Conservation (phyloP, 2,888 invertebrate genomes). For the Cantharis flavilabris region DNA sequence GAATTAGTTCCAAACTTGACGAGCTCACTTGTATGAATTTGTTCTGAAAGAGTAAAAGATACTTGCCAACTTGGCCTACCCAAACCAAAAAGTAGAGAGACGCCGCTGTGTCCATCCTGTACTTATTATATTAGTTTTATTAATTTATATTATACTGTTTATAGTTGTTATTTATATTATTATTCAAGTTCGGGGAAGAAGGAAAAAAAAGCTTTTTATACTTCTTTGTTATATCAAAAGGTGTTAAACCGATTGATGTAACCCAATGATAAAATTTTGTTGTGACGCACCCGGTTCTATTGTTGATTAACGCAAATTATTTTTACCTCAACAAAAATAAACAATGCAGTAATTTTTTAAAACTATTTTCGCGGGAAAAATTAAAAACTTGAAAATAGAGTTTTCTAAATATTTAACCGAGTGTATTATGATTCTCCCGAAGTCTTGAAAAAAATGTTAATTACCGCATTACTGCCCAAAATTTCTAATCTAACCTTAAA, state of each 20-base stretch:
- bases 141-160: too few relatives aligned
- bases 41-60: too few relatives aligned
- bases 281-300: background rate
- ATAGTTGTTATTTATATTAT: too few relatives aligned
- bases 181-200: too few relatives aligned
- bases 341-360: background rate
- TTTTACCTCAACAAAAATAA: background rate
- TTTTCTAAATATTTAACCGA: background rate
- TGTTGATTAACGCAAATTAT: background rate
- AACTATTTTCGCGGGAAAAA: background rate
- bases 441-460: background rate
- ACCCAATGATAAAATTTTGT: background rate
- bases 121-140: too few relatives aligned
- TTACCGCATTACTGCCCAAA: background rate
- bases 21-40: too few relatives aligned
- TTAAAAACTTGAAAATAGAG: background rate
- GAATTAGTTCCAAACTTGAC: too few relatives aligned
- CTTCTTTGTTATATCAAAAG: too few relatives aligned
- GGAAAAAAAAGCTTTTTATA: too few relatives aligned
- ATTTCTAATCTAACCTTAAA: constrained; percentile 21
- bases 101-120: too few relatives aligned
- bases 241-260: background rate
- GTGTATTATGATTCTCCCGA: background rate
- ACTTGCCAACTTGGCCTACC: too few relatives aligned
- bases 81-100: too few relatives aligned